Percentiles rank a stretch among this genome's conserved stretches.
Evolutionary conservation across 2,113 vertebrate genomes (phyloP).

Genomic region (Boleophthalmus pectinirostris): DNA sequence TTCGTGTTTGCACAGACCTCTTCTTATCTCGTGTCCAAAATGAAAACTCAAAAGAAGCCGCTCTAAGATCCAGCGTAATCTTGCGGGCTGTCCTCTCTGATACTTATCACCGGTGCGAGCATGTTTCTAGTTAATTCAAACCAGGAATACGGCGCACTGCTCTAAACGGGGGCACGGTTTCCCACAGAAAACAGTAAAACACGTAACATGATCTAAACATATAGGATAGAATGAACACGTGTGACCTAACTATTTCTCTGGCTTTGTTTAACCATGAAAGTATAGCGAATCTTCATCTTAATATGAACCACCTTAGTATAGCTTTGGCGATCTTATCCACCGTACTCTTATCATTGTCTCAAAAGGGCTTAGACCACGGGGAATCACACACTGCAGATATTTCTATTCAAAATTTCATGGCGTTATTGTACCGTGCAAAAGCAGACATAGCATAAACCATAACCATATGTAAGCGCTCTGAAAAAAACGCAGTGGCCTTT

Average conservation of each 20-base stretch:
- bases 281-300: slow-evolving; percentile 51
- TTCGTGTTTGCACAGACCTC: slow-evolving; percentile 61
- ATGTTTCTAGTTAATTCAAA: slow-evolving; percentile 68
- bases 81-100: slow-evolving; percentile 59
- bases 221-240: slow-evolving; percentile 48
- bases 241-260: slow-evolving; percentile 21
- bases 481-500: slow-evolving; percentile 27
- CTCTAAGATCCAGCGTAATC: slow-evolving; percentile 64
- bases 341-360: slow-evolving; percentile 44
- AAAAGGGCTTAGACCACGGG: slow-evolving; percentile 38
- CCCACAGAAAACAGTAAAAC: slow-evolving; percentile 45
- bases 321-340: slow-evolving; percentile 51
- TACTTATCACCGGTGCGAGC: slow-evolving; percentile 64
- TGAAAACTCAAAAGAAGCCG: slow-evolving; percentile 52
- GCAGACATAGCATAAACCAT: slow-evolving; percentile 44
- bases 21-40: slow-evolving; percentile 49
- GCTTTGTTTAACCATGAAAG: slow-evolving; percentile 52
- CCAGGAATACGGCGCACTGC: slow-evolving; percentile 38
- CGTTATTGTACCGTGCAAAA: slow-evolving; percentile 55
- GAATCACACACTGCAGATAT: slow-evolving; percentile 45
- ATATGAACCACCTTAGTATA: slow-evolving; percentile 48
- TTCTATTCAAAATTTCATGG: slow-evolving; percentile 56
- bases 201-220: slow-evolving; percentile 61
- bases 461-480: slow-evolving; percentile 49
- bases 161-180: slow-evolving; percentile 11